Evolutionary conservation across 2,888 invertebrate genomes (phyloP).

Genomic region (Branchellion lobata): DNA sequence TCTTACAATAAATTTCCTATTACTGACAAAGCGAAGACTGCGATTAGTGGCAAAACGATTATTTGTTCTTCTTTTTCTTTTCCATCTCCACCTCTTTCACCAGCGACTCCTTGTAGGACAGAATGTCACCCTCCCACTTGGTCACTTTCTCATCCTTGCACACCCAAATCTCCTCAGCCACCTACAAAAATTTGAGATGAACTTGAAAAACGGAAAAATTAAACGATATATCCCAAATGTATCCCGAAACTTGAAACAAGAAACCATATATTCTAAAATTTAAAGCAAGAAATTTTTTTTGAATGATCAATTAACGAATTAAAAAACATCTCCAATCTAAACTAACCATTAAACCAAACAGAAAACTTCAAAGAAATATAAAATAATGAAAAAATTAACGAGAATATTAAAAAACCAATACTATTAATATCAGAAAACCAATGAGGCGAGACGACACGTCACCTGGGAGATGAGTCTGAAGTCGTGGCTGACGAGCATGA

Average conservation of each 20-base stretch:
- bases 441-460: slow-evolving; percentile 45
- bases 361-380: too few relatives aligned
- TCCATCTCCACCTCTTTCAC: slow-evolving; percentile 66
- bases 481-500: slow-evolving; percentile 99
- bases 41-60: too few relatives aligned
- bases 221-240: background rate
- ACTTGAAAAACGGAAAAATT: background rate
- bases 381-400: too few relatives aligned
- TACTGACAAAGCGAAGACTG: too few relatives aligned
- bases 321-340: too few relatives aligned
- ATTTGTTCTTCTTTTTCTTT: slow-evolving; percentile 24
- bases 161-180: slow-evolving; percentile 98
- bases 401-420: too few relatives aligned
- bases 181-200: slow-evolving; percentile 71
- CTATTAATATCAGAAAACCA: background rate
- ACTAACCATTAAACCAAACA: too few relatives aligned
- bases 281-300: too few relatives aligned
- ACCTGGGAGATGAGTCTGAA: slow-evolving; percentile 98
- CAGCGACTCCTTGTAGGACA: slow-evolving; percentile 90
- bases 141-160: slow-evolving; percentile 93
- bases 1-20: too few relatives aligned
- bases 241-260: too few relatives aligned
- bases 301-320: too few relatives aligned
- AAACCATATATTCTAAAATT: too few relatives aligned
- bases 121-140: slow-evolving; percentile 94